Evolutionary conservation across 2,797 vertebrate species (phyloP).

Genomic region (Rhinoraja longicauda): DNA sequence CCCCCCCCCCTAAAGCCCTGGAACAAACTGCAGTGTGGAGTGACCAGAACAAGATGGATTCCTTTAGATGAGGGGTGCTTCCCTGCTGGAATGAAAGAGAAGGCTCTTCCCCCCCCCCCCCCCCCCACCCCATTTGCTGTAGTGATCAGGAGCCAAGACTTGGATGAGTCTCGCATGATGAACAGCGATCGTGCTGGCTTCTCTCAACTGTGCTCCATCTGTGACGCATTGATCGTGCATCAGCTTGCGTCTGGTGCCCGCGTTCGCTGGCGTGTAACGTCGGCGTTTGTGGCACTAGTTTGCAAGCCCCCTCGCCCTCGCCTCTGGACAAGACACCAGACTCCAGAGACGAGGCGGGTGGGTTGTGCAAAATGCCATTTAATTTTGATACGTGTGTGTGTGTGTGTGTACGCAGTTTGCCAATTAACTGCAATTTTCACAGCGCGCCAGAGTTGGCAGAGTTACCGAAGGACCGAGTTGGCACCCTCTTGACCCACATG

Average conservation of each 20-base stretch:
- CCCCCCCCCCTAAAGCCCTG: not conserved
- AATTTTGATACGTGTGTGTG: too few relatives aligned
- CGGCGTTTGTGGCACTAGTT: too few relatives aligned
- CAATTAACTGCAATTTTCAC: not conserved
- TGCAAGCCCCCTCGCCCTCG: too few relatives aligned
- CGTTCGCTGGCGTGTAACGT: too few relatives aligned
- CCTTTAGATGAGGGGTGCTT: not conserved
- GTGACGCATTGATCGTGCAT: too few relatives aligned
- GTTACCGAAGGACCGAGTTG: slow-evolving; percentile 17
- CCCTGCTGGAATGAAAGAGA: not conserved
- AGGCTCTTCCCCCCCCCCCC: not conserved
- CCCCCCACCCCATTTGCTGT: too few relatives aligned
- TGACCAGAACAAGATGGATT: not conserved
- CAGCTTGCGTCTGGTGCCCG: too few relatives aligned
- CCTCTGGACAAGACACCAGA: too few relatives aligned
- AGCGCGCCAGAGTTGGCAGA: not conserved
- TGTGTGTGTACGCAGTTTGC: not conserved
- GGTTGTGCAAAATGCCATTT: too few relatives aligned
- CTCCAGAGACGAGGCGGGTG: too few relatives aligned
- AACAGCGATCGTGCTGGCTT: too few relatives aligned
- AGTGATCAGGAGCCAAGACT: not conserved
- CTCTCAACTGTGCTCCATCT: too few relatives aligned
- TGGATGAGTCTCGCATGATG: not conserved
- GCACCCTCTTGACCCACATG: not conserved
- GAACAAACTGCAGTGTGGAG: not conserved